phyloP scores from a whole-genome alignment of 2,888 invertebrate genomes.

The Hetaerina titia region DNA sequence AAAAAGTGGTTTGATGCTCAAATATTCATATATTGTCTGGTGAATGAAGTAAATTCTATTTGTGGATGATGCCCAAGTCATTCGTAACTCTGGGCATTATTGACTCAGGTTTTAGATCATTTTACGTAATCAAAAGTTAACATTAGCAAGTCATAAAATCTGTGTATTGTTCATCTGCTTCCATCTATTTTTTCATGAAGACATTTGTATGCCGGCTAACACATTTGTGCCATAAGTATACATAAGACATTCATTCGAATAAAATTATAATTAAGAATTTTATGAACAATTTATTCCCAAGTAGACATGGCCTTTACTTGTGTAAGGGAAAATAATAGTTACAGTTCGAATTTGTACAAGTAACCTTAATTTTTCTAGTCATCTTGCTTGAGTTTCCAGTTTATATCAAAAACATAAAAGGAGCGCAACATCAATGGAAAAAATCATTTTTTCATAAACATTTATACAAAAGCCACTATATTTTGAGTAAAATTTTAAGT shows the following conservation, averaged over 20 bases:
- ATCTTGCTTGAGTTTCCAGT: constrained; percentile 34
- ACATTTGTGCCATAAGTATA: constrained; percentile 63
- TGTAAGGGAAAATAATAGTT: constrained; percentile 19
- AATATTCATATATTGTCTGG: constrained; percentile 54
- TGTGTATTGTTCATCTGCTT: constrained; percentile 67
- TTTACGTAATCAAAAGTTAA: constrained; percentile 48
- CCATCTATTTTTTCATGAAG: constrained; percentile 64
- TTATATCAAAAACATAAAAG: constrained; percentile 34
- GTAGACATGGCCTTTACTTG: background rate
- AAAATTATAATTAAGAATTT: constrained; percentile 61
- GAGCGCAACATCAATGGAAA: background rate
- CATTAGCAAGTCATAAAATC: constrained; percentile 61
- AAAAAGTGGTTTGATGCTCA: constrained; percentile 57
- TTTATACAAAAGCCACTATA: constrained; percentile 40
- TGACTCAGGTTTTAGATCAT: constrained; percentile 64
- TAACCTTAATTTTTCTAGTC: constrained; percentile 49
- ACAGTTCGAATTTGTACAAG: constrained; percentile 22
- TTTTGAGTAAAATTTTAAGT: constrained; percentile 48
- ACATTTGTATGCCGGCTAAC: constrained; percentile 65
- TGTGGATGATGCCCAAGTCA: constrained; percentile 56
- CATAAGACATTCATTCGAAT: constrained; percentile 61
- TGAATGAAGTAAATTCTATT: constrained; percentile 46
- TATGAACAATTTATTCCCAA: constrained; percentile 59
- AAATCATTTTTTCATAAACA: constrained; percentile 24
- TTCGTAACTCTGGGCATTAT: constrained; percentile 47